Conservation (phyloP, 2,113 vertebrate species). For the Neomonachus schauinslandi region DNA sequence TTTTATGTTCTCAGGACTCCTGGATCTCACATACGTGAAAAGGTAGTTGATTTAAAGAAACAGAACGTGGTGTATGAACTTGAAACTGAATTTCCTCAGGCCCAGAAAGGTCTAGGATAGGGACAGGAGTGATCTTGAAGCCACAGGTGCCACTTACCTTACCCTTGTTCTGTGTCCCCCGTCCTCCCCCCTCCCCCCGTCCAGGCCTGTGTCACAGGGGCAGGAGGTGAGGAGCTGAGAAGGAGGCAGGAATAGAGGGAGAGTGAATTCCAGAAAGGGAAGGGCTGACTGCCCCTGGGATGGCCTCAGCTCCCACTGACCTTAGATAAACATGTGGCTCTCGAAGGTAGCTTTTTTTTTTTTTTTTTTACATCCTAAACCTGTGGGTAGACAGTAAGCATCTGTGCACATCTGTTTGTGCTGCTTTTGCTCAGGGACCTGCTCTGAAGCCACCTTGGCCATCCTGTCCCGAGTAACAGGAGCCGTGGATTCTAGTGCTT, state of each 20-base stretch:
- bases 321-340: not conserved
- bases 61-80: not conserved
- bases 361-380: not conserved
- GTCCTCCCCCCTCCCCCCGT: accelerated
- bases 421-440: no score
- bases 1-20: not conserved
- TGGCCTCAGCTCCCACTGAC: not conserved
- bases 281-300: not conserved
- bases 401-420: not conserved
- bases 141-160: not conserved
- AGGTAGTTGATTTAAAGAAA: not conserved
- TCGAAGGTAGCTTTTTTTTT: not conserved
- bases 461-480: not conserved
- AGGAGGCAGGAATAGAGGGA: not conserved
- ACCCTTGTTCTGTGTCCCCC: not conserved
- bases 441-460: not conserved
- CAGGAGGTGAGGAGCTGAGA: not conserved
- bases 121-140: not conserved
- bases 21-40: not conserved
- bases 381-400: not conserved
- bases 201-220: not conserved
- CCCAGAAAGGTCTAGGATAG: not conserved
- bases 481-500: not conserved
- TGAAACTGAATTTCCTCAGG: not conserved
- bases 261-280: not conserved